phyloP scores from a whole-genome alignment of 2,888 invertebrate species.

The Ligdia adustata region DNA sequence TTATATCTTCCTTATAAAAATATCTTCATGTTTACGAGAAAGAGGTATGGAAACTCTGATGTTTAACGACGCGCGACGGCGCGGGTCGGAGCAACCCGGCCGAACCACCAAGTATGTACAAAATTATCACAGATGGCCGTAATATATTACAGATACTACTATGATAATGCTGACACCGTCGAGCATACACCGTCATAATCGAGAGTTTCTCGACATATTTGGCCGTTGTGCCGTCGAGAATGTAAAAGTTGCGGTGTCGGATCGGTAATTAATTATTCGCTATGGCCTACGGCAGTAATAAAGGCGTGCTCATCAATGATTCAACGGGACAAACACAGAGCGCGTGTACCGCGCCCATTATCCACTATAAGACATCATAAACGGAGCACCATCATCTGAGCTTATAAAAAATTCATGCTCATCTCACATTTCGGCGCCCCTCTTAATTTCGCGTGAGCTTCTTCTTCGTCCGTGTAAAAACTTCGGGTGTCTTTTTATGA shows the following conservation, averaged over 20 bases:
- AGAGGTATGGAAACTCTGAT: slow-evolving; percentile 41
- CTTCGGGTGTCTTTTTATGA: slow-evolving; percentile 85
- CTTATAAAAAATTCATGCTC: slow-evolving; percentile 84
- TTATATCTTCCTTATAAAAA: slow-evolving; percentile 17
- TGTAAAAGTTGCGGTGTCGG: slow-evolving; percentile 39
- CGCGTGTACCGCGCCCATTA: slow-evolving; percentile 78
- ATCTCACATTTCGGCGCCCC: slow-evolving; percentile 84
- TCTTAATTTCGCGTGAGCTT: slow-evolving; percentile 83
- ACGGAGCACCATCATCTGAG: slow-evolving; percentile 82
- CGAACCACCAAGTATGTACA: slow-evolving; percentile 38
- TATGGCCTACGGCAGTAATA: slow-evolving; percentile 69
- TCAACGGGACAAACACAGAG: slow-evolving; percentile 72
- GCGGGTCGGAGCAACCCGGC: slow-evolving; percentile 34
- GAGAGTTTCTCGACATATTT: slow-evolving; percentile 42
- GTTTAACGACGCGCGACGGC: slow-evolving; percentile 42
- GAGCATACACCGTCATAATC: slow-evolving; percentile 43
- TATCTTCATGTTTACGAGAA: slow-evolving; percentile 27
- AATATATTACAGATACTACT: slow-evolving; percentile 42
- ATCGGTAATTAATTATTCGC: slow-evolving; percentile 77
- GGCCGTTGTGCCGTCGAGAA: slow-evolving; percentile 40
- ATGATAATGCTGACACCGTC: slow-evolving; percentile 45
- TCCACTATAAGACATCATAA: slow-evolving; percentile 83
- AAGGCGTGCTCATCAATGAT: slow-evolving; percentile 77
- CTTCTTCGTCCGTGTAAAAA: slow-evolving; percentile 83
- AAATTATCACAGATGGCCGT: slow-evolving; percentile 44